Percentiles rank a stretch among this genome's conserved stretches.
Conservation (phyloP, 1,140 invertebrate species). For the Notospermus geniculatus region DNA sequence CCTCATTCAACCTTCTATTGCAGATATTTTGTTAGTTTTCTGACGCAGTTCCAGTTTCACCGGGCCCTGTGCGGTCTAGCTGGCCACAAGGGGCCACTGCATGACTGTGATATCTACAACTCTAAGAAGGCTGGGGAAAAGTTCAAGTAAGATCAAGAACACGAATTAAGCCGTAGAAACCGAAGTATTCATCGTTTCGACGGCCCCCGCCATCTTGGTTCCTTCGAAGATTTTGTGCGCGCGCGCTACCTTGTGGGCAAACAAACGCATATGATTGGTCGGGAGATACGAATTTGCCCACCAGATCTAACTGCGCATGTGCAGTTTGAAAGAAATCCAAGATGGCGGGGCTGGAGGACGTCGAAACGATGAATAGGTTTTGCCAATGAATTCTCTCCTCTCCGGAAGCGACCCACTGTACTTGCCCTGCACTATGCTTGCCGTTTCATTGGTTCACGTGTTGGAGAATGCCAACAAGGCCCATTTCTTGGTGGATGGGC, state of each 20-base stretch:
- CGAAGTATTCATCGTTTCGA: background rate
- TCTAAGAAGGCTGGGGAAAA: constrained; percentile 69
- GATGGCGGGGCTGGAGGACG: background rate
- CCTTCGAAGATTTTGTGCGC: background rate
- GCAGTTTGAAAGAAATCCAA: no score
- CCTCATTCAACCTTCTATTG: no score
- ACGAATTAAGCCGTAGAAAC: background rate
- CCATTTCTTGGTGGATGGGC: no score
- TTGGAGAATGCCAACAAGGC: no score
- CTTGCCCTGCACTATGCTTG: background rate
- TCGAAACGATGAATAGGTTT: background rate
- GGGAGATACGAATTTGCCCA: no score
- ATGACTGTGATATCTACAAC: constrained; percentile 86
- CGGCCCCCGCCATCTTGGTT: background rate
- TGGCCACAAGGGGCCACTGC: constrained; percentile 71
- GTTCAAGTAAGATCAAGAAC: constrained; percentile 28
- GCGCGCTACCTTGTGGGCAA: background rate
- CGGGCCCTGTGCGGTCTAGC: constrained; percentile 75
- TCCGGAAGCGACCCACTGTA: background rate
- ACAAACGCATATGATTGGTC: no score
- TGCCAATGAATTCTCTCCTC: background rate
- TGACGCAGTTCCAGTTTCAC: constrained; percentile 90
- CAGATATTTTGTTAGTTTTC: constrained; percentile 89
- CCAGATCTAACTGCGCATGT: no score
- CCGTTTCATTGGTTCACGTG: no score